Evolutionary conservation across 2,888 invertebrate genomes (phyloP).

Genomic region (Emmelina monodactyla): DNA sequence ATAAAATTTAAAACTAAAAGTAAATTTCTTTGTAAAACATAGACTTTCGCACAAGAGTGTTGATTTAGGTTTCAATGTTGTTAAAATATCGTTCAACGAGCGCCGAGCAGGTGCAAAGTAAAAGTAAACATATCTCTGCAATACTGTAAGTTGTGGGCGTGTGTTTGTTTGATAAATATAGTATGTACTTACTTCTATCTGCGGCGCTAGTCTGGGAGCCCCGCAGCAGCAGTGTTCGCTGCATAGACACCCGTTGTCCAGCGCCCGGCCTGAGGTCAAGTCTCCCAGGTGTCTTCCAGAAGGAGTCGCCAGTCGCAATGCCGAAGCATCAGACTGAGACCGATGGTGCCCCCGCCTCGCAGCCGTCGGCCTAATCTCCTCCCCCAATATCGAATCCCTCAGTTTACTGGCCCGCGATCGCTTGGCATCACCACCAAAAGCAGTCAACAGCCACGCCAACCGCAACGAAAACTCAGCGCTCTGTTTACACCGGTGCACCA

Average conservation of each 20-base stretch:
- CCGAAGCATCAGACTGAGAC: constrained; percentile 84
- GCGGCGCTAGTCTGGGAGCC: constrained; percentile 55
- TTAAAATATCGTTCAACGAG: too few relatives aligned
- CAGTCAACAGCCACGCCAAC: constrained; percentile 95
- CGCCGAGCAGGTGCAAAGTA: too few relatives aligned
- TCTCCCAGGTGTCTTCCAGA: constrained; percentile 84
- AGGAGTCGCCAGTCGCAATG: constrained; percentile 61
- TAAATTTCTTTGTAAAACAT: too few relatives aligned
- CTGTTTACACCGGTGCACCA: constrained; percentile 76
- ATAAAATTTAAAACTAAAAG: too few relatives aligned
- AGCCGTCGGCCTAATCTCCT: constrained; percentile 55
- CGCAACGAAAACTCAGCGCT: constrained; percentile 96
- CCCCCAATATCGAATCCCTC: constrained; percentile 49
- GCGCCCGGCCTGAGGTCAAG: constrained; percentile 92
- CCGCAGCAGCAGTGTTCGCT: constrained; percentile 76
- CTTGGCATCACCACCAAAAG: constrained; percentile 78
- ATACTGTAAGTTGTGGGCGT: too few relatives aligned
- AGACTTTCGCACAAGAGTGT: too few relatives aligned
- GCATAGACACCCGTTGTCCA: constrained; percentile 95
- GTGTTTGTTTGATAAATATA: too few relatives aligned
- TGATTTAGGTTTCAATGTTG: too few relatives aligned
- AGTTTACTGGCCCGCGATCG: constrained; percentile 47
- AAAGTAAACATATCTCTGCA: too few relatives aligned
- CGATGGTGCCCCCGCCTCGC: constrained; percentile 65
- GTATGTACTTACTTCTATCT: constrained; percentile 43